Percentiles rank a stretch among this genome's conserved stretches.
These are phyloP conservation scores for Battus philenor DNA, from an alignment of 1,140 invertebrate species.

Conservation along the genomic window DNA sequence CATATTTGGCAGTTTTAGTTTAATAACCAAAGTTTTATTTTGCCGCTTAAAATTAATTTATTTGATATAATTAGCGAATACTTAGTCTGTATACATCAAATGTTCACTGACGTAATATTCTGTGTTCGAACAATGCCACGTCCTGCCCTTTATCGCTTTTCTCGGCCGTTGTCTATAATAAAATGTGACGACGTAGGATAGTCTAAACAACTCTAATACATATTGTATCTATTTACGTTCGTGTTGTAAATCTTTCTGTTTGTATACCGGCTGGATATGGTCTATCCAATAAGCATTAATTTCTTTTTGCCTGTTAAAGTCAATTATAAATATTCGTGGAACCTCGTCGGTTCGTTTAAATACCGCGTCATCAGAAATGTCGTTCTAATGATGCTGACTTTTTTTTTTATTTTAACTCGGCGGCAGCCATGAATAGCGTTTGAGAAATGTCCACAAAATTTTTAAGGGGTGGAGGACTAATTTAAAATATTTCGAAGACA, in stretches of 20 bases:
- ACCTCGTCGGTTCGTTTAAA: constrained; percentile 8
- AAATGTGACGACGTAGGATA: neutral
- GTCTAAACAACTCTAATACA: neutral
- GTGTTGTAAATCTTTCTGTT: constrained; percentile 8
- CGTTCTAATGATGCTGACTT: constrained; percentile 4
- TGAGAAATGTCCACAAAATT: neutral
- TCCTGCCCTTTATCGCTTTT: no score
- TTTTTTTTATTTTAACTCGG: neutral
- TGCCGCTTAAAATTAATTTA: no score
- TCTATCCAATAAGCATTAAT: constrained; percentile 8
- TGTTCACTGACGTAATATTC: no score
- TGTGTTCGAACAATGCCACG: no score
- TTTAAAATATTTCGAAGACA: no score
- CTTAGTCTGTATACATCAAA: no score
- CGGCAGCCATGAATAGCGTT: neutral
- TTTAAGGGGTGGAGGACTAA: neutral
- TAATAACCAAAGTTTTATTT: no score
- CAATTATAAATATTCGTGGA: constrained; percentile 11
- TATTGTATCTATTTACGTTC: constrained; percentile 1
- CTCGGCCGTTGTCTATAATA: no score
- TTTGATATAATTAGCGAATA: no score
- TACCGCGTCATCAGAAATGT: neutral
- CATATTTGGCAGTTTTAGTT: no score
- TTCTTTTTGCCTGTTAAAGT: constrained; percentile 5
- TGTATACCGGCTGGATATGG: constrained; percentile 1